Conservation (phyloP, 2,113 vertebrate species). For the human region DNA sequence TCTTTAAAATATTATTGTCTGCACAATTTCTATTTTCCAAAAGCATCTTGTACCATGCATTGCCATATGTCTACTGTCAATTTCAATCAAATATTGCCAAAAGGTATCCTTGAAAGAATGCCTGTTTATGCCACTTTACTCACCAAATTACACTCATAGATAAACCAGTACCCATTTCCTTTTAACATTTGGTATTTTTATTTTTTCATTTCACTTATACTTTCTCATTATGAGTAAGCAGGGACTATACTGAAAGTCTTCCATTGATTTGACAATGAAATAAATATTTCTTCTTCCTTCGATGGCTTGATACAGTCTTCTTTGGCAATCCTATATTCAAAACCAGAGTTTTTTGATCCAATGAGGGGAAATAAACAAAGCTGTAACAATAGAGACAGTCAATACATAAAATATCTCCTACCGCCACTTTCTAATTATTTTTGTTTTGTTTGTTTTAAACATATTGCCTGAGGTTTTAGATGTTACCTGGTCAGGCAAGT, state of each 20-base stretch:
- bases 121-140: not conserved
- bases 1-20: not conserved
- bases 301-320: not conserved
- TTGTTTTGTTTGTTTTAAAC: slow-evolving; percentile 35
- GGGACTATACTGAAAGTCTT: not conserved
- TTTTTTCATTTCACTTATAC: not conserved
- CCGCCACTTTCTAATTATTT: not conserved
- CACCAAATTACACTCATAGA: not conserved
- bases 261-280: not conserved
- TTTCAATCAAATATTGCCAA: not conserved
- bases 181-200: not conserved
- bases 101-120: not conserved
- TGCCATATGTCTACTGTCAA: not conserved
- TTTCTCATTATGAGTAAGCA: not conserved
- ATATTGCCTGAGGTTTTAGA: not conserved
- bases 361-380: not conserved
- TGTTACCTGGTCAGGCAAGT: slow-evolving; percentile 29
- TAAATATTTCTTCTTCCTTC: not conserved
- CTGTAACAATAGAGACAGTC: not conserved
- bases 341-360: not conserved
- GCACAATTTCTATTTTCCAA: not conserved
- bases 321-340: not conserved
- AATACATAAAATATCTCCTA: not conserved
- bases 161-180: not conserved
- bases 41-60: not conserved